Percentiles rank a stretch among this genome's conserved stretches.
Evolutionary conservation across 2,797 vertebrate species (phyloP).

Genomic region (Smutsia temminckii): DNA sequence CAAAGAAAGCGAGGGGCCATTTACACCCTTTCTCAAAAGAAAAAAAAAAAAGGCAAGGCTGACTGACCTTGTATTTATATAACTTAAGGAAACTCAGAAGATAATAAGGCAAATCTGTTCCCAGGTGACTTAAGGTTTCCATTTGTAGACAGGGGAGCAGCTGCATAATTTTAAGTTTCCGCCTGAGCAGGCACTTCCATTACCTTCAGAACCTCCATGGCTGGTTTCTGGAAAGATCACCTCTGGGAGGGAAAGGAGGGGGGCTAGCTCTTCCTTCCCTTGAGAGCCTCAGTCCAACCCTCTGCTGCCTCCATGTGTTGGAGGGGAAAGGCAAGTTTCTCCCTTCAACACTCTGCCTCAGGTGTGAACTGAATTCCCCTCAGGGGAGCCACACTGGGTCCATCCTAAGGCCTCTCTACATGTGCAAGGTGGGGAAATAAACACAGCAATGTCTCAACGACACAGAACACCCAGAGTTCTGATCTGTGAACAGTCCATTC

Average conservation of each 20-base stretch:
- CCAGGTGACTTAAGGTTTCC: conserved; percentile 61
- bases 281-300: not conserved
- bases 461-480: not conserved
- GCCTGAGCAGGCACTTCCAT: conserved; percentile 57
- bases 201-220: conserved; percentile 37
- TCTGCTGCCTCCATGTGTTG: not conserved
- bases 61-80: conserved; percentile 49
- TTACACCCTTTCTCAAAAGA: not conserved
- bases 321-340: not conserved
- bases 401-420: not conserved
- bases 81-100: conserved; percentile 55
- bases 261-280: not conserved
- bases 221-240: conserved; percentile 55
- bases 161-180: conserved; percentile 61
- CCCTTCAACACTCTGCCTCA: not conserved
- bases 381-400: not conserved
- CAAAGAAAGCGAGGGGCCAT: not conserved
- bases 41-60: not conserved
- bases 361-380: not conserved
- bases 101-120: conserved; percentile 54
- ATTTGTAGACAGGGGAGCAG: conserved; percentile 49
- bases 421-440: not conserved
- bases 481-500: not conserved
- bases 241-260: not conserved
- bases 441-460: not conserved